Evolutionary conservation across 35 echinoderm and acorn worm species (phyloP), one percentile per base, ranked within the genome.

Genomic region (Patiria miniata): DNA sequence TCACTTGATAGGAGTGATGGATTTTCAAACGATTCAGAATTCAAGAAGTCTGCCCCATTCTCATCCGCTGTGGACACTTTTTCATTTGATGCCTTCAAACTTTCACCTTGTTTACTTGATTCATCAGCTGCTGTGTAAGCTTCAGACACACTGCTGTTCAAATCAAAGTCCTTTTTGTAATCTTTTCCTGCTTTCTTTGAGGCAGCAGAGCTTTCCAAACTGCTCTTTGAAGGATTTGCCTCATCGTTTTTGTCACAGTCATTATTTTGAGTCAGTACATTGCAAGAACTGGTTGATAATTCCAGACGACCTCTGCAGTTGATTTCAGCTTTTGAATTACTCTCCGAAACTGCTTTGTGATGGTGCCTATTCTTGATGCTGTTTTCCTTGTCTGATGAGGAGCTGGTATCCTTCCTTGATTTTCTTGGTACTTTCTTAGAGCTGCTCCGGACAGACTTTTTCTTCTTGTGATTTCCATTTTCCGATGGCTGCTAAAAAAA

Each of bases 401-500:
- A 36, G 37, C 26, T 17, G 32, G 51, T 78, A 21, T 57, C n/a
- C n/a, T 32, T 79, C 39, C 30, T 37, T 54, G 79, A 55, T 82
- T 61, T 89, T 8, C 42, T 38, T 9, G 36, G 22, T 22, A 40
- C 28, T 56, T 37, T 82, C 28, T 78, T 39, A 1, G 16, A 54
- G 37, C 52, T 89, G 26, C 61, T 89, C 37, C 58, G 56, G 33
- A 44, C 59, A 2, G 42, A 83, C 40, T 39, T 51, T 34, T 23
- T 39, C 26, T 81, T 89, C 53, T 68, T 89, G 42, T 81, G 79
- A 37, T 82, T 82, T 39, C 26, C 51, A 73, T 78, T 89, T 18
- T 68, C 47, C 1, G 87, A 89, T 29, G 79, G 79, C 87, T 89
- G 39, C 52, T 60, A 87, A 47, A 52, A 78, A 34, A 87, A 80